Evolutionary conservation across 2,888 invertebrate genomes (phyloP), one percentile per base, ranked within the genome.

Genomic region (Taphrorychus bicolor): DNA sequence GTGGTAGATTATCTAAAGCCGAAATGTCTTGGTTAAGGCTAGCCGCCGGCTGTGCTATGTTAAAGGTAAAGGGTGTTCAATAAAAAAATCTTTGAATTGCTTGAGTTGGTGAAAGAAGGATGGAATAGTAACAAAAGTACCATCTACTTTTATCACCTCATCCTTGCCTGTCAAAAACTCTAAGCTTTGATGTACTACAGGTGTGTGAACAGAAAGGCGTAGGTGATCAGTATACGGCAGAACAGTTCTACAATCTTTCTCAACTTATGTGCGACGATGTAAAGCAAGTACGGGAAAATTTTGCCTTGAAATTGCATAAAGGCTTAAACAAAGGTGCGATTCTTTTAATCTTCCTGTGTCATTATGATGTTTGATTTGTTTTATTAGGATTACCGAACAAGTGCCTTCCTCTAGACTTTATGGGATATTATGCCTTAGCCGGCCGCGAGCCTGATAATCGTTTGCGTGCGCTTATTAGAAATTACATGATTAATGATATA

Each of bases 201-300:
- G 71, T 98, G 54, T 97, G 96, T 83, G 97, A 98, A 78, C 97
- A 98, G 82, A 95, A 95, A 79, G 94, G 94, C 54, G 98, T 96
- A 59, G 95, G 96, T 0, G 97, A 97, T 82, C 94, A 97, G 81
- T 95, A 94, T 80, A 94, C 93, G 2, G 92, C 94, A 0, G 95
- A 96, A 76, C 97, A 98, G 84, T 98, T 95, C 84, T 97, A 95
- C 80, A 94, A 94, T 79, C 85, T 98, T 24, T 95, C 97, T 1
- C 91, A 92, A 77, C 87, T 98, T 66, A 94, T 98, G 89, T 91
- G 92, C 77, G 90, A 91, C 72, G 91, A 92, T 60, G 93, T 94
- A 61, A 87, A 89, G 58, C 91, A 94, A 86, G 98, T 98, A 0
- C 62, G 79, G 24, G 78, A 78, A 69, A 76, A 89, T 56, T 97